Evolutionary conservation across 2,888 invertebrate genomes (phyloP).

Genomic region (Hesperia comma): DNA sequence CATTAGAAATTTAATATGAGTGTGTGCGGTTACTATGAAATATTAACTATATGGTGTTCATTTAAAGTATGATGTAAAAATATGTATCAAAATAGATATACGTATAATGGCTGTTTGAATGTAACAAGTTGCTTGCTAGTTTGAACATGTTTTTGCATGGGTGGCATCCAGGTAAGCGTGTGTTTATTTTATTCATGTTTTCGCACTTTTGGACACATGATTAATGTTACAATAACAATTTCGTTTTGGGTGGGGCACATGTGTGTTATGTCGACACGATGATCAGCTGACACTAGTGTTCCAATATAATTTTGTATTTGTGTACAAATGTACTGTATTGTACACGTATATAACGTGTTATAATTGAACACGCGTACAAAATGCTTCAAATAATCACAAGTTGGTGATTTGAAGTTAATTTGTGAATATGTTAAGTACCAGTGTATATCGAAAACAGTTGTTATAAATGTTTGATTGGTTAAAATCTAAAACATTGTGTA

Average conservation of each 20-base stretch:
- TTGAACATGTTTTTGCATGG: constrained; percentile 1
- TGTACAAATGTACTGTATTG: no score
- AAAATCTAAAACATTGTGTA: no score
- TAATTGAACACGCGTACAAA: no score
- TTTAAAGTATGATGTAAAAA: constrained; percentile 12
- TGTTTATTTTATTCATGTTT: constrained; percentile 4
- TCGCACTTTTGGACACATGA: background rate
- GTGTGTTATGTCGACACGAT: background rate
- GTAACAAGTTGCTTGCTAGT: constrained; percentile 23
- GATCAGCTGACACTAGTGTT: no score
- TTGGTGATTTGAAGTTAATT: no score
- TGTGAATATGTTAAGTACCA: no score
- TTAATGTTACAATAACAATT: background rate
- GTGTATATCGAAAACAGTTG: no score
- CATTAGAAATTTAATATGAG: background rate
- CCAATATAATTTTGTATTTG: no score
- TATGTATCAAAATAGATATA: constrained; percentile 1
- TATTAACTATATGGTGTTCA: constrained; percentile 24
- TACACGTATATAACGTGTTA: no score
- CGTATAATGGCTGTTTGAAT: constrained; percentile 10
- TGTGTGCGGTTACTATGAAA: constrained; percentile 22
- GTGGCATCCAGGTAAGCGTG: background rate
- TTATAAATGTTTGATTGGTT: no score
- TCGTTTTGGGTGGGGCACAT: background rate
- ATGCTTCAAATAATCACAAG: no score